Base-by-base conservation (phyloP, 2,888 invertebrate species). In the Pseudococcus jackbeardsleyi region DNA sequence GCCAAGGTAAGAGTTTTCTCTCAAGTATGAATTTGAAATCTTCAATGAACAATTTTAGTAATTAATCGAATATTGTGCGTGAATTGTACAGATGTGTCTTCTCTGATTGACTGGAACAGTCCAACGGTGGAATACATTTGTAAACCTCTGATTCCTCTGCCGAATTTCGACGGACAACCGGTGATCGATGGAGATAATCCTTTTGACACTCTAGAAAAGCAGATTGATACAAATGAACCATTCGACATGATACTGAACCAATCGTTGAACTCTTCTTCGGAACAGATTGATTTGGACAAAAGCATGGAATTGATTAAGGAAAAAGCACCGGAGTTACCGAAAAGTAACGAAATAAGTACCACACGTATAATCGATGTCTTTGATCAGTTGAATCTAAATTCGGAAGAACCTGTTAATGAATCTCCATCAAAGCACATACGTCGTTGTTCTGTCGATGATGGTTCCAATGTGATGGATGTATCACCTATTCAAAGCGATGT, bases 41-140 rank as follows among this genome's bases (percentile, higher is more conserved):
- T 5, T 19, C 5, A n/a, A 17, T 72, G 0, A 4, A 8, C 8
- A 68, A 26, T 15, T 3, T 12, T 72, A 33, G 17, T 33, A 4
- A 84, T 84, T 84, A 11, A 64, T 59, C 8, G 7, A 9, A 22
- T 22, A 64, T 22, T 2, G 22, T 64, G 1, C 12, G 11, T 64
- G 8, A 12, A 59, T 11, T 46, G 7, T 42, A 5, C 17, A 84
- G 84, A 84, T 84, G 11, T n/a, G 2, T 50, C 84, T 0, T 84
- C 50, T 11, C n/a, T 84, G 7, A 86, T 86, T 15, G 86, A 86
- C 19, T 86, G 86, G 86, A 86, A 64, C 33, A 64, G 86, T 42
- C 86, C 86, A 7, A 17, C 19, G 0, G 68, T 64, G 17, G 86
- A 86, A 22, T 59, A 68, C 46, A 19, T 15, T 9, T 59, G 64